Conservation (phyloP, 2,113 vertebrate species). For the Nanorana parkeri region DNA sequence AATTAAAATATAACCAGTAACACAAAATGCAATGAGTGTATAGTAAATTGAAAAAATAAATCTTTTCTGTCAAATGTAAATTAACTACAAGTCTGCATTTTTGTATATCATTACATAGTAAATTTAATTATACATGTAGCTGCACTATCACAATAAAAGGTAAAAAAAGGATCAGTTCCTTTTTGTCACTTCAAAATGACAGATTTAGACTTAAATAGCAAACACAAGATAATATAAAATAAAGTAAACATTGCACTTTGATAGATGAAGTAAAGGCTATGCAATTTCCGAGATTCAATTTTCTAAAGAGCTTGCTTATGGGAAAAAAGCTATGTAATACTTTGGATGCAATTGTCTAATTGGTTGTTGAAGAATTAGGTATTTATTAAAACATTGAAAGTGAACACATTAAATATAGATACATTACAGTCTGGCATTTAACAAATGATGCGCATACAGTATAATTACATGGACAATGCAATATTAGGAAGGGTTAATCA, state of each 20-base stretch:
- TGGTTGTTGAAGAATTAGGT: slow-evolving; percentile 66
- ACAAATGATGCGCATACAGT: background rate
- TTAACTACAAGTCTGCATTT: slow-evolving; percentile 33
- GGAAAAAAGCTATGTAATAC: slow-evolving; percentile 65
- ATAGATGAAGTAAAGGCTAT: slow-evolving; percentile 64
- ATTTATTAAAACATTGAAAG: slow-evolving; percentile 45
- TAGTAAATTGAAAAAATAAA: slow-evolving; percentile 20
- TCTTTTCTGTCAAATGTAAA: slow-evolving; percentile 38
- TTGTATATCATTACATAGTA: slow-evolving; percentile 24
- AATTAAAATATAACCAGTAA: slow-evolving; percentile 37
- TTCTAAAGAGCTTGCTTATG: slow-evolving; percentile 68
- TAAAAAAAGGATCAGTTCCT: slow-evolving; percentile 11
- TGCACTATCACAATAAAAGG: background rate
- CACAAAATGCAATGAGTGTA: slow-evolving; percentile 26
- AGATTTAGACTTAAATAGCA: slow-evolving; percentile 34
- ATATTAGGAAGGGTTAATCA: no score
- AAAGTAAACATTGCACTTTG: slow-evolving; percentile 64
- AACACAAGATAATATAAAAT: slow-evolving; percentile 56
- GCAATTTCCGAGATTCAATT: slow-evolving; percentile 64
- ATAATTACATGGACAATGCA: no score
- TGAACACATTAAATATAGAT: slow-evolving; percentile 11
- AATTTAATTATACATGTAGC: slow-evolving; percentile 28
- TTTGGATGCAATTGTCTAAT: slow-evolving; percentile 70
- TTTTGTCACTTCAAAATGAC: slow-evolving; percentile 23
- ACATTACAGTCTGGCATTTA: background rate